Base-by-base conservation (phyloP, 2,888 invertebrate genomes). In the Cosmopolites sordidus region DNA sequence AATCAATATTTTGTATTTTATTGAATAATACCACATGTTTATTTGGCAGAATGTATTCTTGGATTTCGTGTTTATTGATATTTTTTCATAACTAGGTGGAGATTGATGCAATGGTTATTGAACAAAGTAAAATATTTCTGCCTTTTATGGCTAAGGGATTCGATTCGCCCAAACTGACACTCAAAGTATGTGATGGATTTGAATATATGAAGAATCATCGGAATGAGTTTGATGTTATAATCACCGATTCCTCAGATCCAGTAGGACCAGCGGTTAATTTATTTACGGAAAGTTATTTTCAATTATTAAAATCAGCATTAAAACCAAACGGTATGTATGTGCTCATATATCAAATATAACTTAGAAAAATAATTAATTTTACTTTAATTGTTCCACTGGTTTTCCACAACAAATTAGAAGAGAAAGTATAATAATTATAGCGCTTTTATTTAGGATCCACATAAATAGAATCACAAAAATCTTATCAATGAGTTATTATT, bases 221-320 rank as follows among this genome's bases (percentile, higher is more conserved):
- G 51, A 79, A 83, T 37, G 86, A 90, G 73, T 99, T 93, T 72
- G 99, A 99, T 75, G 92, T 99, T 39, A 95, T 99, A 60, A 96
- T 99, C 50, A 99, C 98, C 0, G 99, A 99, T 72, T 96, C 96
- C 59, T 95, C 96, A 37, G 99, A 99, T 77, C 98, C 98, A 0
- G 81, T 97, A 18, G 98, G 97, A 0, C 86, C 86, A 0, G 86
- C 86, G 0, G 79, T 80, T 8, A 81, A 76, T 59, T 69, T 86
- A 1, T 80, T 79, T 60, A 76, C 78, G 6, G 71, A 69, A 51
- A 62, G 64, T n/a, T 75, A 74, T 54, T 75, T 73, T 50, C 49
- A 58, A 78, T 74, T 95, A 14, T 84, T 98, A 81, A 87, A 87
- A 64, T 81, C 83, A 54, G 93, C 96, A 0, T 75, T 99, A 16